Conservation (phyloP, 2,888 invertebrate species). For the Standfussiana lucernea region DNA sequence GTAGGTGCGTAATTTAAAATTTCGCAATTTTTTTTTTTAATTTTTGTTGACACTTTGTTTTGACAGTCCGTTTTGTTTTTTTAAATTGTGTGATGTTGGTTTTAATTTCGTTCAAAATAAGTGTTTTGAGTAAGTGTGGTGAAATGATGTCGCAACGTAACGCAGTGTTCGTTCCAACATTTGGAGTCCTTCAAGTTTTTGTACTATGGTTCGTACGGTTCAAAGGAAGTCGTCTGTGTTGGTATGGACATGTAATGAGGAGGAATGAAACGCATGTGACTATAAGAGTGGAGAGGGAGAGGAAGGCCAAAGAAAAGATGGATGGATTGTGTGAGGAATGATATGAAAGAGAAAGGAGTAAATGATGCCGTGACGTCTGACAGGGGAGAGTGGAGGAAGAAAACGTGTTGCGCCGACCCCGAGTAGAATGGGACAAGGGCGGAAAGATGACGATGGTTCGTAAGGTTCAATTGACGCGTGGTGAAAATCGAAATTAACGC, state of each 20-base stretch:
- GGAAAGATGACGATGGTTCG: no score
- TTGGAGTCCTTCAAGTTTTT: neutral
- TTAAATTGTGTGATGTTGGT: neutral
- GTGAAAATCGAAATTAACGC: neutral
- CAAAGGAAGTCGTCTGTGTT: no score
- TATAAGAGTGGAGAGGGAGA: no score
- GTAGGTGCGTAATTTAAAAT: slow-evolving; percentile 38
- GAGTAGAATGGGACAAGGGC: no score
- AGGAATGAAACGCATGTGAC: no score
- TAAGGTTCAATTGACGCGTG: neutral
- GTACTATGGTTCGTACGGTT: neutral
- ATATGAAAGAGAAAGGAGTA: no score
- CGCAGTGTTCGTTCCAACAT: accelerated
- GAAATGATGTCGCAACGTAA: neutral
- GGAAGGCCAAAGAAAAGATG: no score
- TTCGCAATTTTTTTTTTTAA: neutral
- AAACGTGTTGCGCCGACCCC: no score
- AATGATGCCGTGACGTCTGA: no score
- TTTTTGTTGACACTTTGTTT: neutral
- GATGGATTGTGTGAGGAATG: no score
- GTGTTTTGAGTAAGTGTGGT: neutral
- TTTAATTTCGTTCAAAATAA: neutral
- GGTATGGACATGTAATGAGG: no score
- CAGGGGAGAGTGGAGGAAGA: no score
- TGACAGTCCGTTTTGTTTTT: neutral